Evolutionary conservation across 2,113 vertebrate genomes (phyloP).

Genomic region (Pterocles orientalis): DNA sequence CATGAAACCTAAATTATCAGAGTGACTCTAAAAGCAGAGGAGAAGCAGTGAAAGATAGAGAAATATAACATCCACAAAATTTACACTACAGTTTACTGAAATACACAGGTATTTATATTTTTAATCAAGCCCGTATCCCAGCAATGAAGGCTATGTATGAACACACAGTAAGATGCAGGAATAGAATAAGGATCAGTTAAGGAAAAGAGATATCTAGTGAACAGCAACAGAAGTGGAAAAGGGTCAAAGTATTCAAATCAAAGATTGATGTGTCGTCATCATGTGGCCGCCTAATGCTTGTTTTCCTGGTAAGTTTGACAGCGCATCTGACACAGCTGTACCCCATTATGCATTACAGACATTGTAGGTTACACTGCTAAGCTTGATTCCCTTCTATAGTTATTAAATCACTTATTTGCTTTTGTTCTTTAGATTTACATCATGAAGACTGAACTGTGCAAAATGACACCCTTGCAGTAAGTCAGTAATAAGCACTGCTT

Average conservation of each 20-base stretch:
- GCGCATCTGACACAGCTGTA: not conserved
- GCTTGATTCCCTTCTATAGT: not conserved
- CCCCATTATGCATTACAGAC: not conserved
- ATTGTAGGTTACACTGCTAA: not conserved
- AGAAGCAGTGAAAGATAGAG: not conserved
- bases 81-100: not conserved
- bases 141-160: not conserved
- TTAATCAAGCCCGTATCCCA: not conserved
- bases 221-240: not conserved
- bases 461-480: conserved; percentile 13
- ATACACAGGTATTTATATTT: not conserved
- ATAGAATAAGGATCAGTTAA: not conserved
- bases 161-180: not conserved
- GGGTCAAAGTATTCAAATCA: not conserved
- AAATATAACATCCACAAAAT: not conserved
- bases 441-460: not conserved
- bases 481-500: not conserved
- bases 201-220: not conserved
- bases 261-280: not conserved
- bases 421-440: conserved; percentile 23
- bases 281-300: not conserved
- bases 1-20: not conserved
- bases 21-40: not conserved
- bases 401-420: conserved; percentile 6
- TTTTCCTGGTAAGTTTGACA: not conserved